Evolutionary conservation across 1,140 invertebrate species (phyloP).

Genomic region (Musca vetustissima): DNA sequence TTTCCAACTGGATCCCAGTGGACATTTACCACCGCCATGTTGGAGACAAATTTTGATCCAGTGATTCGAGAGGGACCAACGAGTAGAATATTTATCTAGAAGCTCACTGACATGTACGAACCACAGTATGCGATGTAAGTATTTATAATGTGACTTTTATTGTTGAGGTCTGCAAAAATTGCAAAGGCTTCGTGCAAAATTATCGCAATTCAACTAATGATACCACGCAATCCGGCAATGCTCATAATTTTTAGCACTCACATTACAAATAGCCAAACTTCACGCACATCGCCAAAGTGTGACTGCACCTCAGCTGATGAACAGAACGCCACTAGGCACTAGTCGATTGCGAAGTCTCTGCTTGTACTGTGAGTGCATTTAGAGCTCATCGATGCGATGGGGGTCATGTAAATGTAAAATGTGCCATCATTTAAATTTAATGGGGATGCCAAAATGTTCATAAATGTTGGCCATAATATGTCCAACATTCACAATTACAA

Average conservation of each 20-base stretch:
- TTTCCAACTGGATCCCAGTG: no score
- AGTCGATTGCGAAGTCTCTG: neutral
- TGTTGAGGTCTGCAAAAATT: no score
- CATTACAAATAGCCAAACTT: slow-evolving; percentile 16
- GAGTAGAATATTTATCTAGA: no score
- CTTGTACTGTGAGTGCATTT: no score
- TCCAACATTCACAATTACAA: no score
- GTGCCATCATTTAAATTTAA: slow-evolving; percentile 22
- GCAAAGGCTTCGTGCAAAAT: slow-evolving; percentile 12
- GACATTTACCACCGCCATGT: no score
- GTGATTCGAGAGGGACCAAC: no score
- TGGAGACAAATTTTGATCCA: no score
- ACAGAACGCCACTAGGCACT: slow-evolving; percentile 2
- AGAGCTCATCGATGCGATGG: neutral
- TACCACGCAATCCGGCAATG: slow-evolving; percentile 20
- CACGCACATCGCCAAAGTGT: slow-evolving; percentile 6
- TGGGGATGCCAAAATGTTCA: slow-evolving; percentile 18
- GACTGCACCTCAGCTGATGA: neutral
- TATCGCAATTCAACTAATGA: slow-evolving; percentile 23
- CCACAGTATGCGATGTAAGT: no score
- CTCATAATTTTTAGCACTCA: slow-evolving; percentile 21
- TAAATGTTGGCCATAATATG: slow-evolving; percentile 8
- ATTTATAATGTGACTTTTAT: no score
- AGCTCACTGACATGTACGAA: no score
- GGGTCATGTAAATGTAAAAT: slow-evolving; percentile 17